Base-by-base conservation (phyloP, 2,888 invertebrate species). In the Mallateleia sp. region DNA sequence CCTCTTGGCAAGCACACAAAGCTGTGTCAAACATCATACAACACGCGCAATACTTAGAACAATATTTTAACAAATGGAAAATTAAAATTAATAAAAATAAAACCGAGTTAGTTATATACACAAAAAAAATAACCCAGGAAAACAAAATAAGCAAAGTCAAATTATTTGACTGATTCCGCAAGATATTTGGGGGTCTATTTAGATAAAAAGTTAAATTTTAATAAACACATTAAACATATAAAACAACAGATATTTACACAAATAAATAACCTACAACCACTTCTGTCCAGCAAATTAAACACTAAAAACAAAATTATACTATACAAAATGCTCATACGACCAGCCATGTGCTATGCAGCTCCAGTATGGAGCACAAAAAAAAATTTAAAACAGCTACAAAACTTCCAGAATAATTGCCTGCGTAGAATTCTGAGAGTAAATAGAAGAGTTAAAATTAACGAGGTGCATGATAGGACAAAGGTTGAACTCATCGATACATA, bases 371-470 rank as follows among this genome's bases (percentile, higher is more conserved):
- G 38, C n/a, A 15, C n/a, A 32, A 28, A 62, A 34, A 42, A 15
- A 14, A 22, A 78, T 25, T 25, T 66, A 14, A 20, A 32, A 22
- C 38, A 66, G 15, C 18, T 52, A 52, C 77, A 66, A 66, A 66
- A 11, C 18, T 32, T 77, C 22, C 66, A 77, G 52, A 77, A 77
- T 24, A 66, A 66, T 67, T 72, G 45, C 56, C 74, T 72, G 18
- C 15, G 50, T n/a, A 64, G 18, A 9, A 45, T 42, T n/a, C 11
- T 66, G 24, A 47, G 6, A 8, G 45, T 45, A 24, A 15, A 18
- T 7, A 18, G 14, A 32, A 18, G 15, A 9, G 34, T n/a, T 25
- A 32, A 58, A 58, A 58, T 42, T 42, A 8, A 5, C n/a, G 42
- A 42, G 6, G 3, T 42, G 6, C 42, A 42, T 42, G 8, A 32